These are phyloP conservation scores for Polydrusus pterygomalis DNA, from an alignment of 2,888 invertebrate genomes.

Conservation along the genomic window DNA sequence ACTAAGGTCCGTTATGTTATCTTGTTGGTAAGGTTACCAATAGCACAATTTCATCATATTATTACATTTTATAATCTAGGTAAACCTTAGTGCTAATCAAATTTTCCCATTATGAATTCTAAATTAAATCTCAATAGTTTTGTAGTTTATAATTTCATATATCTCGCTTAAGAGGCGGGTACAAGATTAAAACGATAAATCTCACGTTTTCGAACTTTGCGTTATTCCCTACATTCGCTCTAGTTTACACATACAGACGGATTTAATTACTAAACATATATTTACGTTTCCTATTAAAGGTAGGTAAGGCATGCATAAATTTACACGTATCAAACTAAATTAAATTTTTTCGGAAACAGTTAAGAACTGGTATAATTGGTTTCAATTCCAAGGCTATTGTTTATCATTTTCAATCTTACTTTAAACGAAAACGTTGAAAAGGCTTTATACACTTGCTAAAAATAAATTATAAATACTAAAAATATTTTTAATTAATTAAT, in stretches of 20 bases:
- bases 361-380: too few species aligned
- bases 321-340: not conserved
- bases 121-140: slow-evolving; percentile 1
- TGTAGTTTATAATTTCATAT: slow-evolving; percentile 21
- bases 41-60: too few species aligned
- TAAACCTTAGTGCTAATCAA: not conserved
- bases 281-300: not conserved
- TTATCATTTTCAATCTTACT: too few species aligned
- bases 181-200: slow-evolving; percentile 8
- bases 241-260: slow-evolving; percentile 1
- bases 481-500: too few species aligned
- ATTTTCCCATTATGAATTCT: not conserved
- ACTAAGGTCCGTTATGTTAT: too few species aligned
- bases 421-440: too few species aligned
- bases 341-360: not conserved
- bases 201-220: not conserved
- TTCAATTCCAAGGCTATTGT: too few species aligned
- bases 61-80: too few species aligned
- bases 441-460: too few species aligned
- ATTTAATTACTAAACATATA: slow-evolving; percentile 23
- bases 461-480: too few species aligned
- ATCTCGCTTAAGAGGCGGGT: slow-evolving; percentile 9
- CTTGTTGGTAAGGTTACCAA: too few species aligned
- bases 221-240: not conserved
- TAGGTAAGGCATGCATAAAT: not conserved